Conservation (phyloP, 2,888 invertebrate genomes). For the Hypena proboscidalis region DNA sequence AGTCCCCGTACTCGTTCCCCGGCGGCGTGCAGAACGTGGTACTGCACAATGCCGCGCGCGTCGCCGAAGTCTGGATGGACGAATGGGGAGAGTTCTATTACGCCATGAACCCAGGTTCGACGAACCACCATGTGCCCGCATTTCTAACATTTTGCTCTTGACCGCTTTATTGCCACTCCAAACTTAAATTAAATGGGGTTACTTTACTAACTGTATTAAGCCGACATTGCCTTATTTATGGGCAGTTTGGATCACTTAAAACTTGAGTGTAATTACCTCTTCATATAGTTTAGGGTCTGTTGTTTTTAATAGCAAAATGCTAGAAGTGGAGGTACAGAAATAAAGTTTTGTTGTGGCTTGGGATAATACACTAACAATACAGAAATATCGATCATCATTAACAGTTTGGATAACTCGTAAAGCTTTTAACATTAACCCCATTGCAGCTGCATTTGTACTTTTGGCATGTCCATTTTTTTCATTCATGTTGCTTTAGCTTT, state of each 20-base stretch:
- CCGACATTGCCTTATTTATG: constrained; percentile 8
- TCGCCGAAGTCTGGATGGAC: constrained; percentile 99
- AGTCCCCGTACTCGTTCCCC: constrained; percentile 99
- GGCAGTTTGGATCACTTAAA: constrained; percentile 7
- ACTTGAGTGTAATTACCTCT: too few species aligned
- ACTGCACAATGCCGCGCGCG: constrained; percentile 98
- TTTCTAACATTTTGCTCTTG: constrained; percentile 54
- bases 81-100: constrained; percentile 99
- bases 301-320: constrained; percentile 55
- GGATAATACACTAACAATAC: constrained; percentile 63
- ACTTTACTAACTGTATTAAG: not conserved
- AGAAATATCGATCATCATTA: constrained; percentile 54
- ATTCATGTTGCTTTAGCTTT: constrained; percentile 45
- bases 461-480: constrained; percentile 53
- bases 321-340: constrained; percentile 53
- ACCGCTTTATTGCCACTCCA: not conserved
- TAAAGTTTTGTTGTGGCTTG: constrained; percentile 85
- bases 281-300: too few species aligned
- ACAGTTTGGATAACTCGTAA: constrained; percentile 50
- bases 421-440: constrained; percentile 68
- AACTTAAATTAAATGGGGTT: not conserved
- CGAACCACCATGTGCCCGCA: constrained; percentile 38
- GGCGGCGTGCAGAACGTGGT: constrained; percentile 99
- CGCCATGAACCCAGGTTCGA: constrained; percentile 99
- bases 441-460: constrained; percentile 77